phyloP scores from a whole-genome alignment of 2,797 vertebrate genomes.

The Macrochelys suwanniensis region DNA sequence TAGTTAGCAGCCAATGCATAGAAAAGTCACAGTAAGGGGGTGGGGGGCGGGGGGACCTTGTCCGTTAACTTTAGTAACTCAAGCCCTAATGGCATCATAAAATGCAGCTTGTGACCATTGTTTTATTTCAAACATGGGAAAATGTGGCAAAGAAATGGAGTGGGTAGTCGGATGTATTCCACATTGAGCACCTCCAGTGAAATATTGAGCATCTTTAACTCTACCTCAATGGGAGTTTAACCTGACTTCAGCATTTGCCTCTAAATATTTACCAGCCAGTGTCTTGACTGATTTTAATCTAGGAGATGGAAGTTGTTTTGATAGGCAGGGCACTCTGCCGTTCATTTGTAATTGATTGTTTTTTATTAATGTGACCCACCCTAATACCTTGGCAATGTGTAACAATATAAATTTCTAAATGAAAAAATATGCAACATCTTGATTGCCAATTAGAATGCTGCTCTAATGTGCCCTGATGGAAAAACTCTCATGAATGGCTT shows the following conservation, averaged over 20 bases:
- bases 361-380: constrained; percentile 34
- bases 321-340: constrained; percentile 17
- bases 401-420: constrained; percentile 35
- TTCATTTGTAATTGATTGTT: constrained; percentile 29
- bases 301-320: constrained; percentile 18
- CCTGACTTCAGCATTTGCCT: constrained; percentile 32
- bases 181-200: not conserved
- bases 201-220: constrained; percentile 35
- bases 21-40: not conserved
- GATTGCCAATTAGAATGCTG: constrained; percentile 20
- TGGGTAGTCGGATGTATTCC: not conserved
- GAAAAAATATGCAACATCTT: constrained; percentile 15
- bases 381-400: not conserved
- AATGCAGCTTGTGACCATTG: not conserved
- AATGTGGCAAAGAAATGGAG: not conserved
- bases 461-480: not conserved
- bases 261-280: constrained; percentile 33
- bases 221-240: constrained; percentile 7
- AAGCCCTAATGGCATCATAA: not conserved
- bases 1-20: not conserved
- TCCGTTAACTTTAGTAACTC: not conserved
- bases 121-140: not conserved
- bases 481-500: constrained; percentile 12
- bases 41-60: not conserved
- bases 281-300: not conserved